Percentiles rank a stretch among this genome's conserved stretches.
These are phyloP conservation scores for Columbina picui DNA, from an alignment of 2,113 vertebrate genomes.

Conservation along the genomic window DNA sequence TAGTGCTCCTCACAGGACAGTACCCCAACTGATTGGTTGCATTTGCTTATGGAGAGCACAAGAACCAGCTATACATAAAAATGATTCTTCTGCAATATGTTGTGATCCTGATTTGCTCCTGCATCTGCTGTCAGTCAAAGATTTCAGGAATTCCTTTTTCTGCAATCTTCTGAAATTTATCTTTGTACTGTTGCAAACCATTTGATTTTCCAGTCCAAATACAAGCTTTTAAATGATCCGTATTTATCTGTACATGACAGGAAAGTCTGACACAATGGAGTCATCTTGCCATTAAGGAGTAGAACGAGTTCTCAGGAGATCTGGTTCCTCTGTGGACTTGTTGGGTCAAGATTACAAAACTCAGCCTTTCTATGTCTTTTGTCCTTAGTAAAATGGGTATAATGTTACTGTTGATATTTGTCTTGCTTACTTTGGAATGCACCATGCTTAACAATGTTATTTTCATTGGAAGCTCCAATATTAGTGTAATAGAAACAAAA, in stretches of 20 bases:
- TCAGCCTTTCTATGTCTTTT: not conserved
- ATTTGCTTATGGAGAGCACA: not conserved
- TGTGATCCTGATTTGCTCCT: not conserved
- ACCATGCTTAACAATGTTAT: not conserved
- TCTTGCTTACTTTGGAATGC: not conserved
- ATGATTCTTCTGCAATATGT: not conserved
- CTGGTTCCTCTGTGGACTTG: not conserved
- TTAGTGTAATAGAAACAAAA: not conserved
- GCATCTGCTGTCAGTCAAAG: not conserved
- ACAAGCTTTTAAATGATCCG: not conserved
- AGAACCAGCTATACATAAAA: not conserved
- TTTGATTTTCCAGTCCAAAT: not conserved
- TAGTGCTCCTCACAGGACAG: not conserved
- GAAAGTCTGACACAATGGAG: not conserved
- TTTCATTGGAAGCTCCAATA: not conserved
- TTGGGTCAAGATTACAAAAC: not conserved
- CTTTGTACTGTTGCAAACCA: not conserved
- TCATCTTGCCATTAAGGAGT: not conserved
- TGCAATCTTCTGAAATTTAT: not conserved
- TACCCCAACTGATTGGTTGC: rapidly evolving
- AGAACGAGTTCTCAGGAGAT: not conserved
- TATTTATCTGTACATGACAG: not conserved
- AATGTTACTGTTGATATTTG: not conserved
- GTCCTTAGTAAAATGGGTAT: not conserved
- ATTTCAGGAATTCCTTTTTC: not conserved